Evolutionary conservation across 2,113 vertebrate species (phyloP).

Genomic region (Zosterops lateralis): DNA sequence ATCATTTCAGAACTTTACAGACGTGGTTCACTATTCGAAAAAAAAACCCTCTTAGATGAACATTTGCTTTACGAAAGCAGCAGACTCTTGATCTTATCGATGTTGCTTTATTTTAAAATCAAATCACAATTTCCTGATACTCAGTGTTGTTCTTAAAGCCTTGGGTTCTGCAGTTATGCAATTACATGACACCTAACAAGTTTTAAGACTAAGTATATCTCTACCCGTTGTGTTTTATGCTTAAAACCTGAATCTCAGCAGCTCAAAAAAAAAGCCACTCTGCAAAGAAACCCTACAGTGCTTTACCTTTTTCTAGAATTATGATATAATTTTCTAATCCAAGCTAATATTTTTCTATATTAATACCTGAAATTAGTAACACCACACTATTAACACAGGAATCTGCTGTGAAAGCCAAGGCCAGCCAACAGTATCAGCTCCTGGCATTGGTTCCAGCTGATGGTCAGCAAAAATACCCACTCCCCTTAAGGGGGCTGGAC

Average conservation of each 20-base stretch:
- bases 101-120: constrained; percentile 12
- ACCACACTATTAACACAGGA: background rate
- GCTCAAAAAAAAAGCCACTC: background rate
- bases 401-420: background rate
- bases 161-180: background rate
- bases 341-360: background rate
- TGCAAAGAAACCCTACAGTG: background rate
- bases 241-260: background rate
- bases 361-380: background rate
- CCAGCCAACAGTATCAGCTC: background rate
- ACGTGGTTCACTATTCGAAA: background rate
- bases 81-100: background rate
- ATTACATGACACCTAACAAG: background rate
- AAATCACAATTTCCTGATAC: background rate
- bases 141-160: background rate
- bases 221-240: background rate
- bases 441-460: background rate
- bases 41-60: background rate
- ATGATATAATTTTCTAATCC: background rate
- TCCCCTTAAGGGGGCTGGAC: fast-evolving
- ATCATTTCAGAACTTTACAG: background rate
- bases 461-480: background rate
- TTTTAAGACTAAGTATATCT: background rate
- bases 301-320: background rate
- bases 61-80: background rate